Base-by-base conservation (phyloP, 2,888 invertebrate species). In the Dryadula phaetusa region DNA sequence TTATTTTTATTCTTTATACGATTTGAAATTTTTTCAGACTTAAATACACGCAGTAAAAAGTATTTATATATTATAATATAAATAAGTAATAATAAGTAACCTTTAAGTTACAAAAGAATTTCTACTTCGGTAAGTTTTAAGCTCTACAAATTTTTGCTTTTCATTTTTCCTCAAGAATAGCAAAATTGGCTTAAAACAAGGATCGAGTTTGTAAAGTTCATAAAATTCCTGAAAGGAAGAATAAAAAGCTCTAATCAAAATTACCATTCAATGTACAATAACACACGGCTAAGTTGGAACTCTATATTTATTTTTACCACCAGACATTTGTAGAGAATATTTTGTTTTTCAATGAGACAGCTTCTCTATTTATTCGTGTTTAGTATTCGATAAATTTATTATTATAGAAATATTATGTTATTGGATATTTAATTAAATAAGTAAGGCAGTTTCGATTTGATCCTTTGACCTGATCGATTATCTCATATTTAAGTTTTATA, bases 201-300 rank as follows among this genome's bases (percentile, higher is more conserved):
- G 46, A 60, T 46, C 28, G 32, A 60, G 32, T 60, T 60, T 46
- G 28, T 60, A 20, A 46, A 46, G 32, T 60, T 60, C 60, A 60
- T 46, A 46, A 32, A 60, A 60, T 44, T 18, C 14, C 32, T 32
- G 2, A 32, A 46, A 18, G 0, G 3, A 32, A 32, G 60, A 32
- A 44, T 60, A 60, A 60, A 44, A 58, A 22, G 28, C 28, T 25
- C 28, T 28, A 42, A 44, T 44, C 25, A 60, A 60, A 60, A 56
- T 56, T 56, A 8, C n/a, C 12, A 40, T 56, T 40, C 40, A 56
- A 5, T 12, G 18, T 44, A 60, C 18, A 60, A 42, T 60, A 44
- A 60, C 18, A 44, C 3, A 20, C 14, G 7, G 16, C 37, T 20
- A 56, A 56, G n/a, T 56, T n/a, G n/a, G 16, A 10, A 8, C 0